A percentile compares a stretch with the other conserved stretches of the same genome.
Conservation (phyloP, 2,113 vertebrate species). For the Pollachius pollachius region DNA sequence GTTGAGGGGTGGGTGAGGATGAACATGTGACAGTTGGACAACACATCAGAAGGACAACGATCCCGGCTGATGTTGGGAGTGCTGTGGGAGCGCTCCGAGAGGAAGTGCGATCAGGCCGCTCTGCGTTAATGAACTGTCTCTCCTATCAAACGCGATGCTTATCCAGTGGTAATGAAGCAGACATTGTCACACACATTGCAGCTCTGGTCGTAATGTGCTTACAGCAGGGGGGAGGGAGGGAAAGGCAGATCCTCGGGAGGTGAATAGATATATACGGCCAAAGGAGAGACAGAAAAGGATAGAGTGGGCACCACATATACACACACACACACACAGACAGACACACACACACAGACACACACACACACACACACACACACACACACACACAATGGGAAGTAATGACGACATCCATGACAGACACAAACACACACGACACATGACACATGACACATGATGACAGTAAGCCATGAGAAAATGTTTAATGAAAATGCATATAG, state of each 20-base stretch:
- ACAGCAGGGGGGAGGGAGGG: slow-evolving; percentile 23
- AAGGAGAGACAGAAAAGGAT: slow-evolving; percentile 43
- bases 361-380: slow-evolving; percentile 19
- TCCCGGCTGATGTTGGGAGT: too few relatives aligned
- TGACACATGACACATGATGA: slow-evolving; percentile 11
- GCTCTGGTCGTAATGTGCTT: slow-evolving; percentile 38
- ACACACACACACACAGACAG: slow-evolving; percentile 33
- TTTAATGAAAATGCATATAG: slow-evolving; percentile 28
- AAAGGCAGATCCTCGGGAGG: slow-evolving; percentile 29
- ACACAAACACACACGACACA: slow-evolving; percentile 27
- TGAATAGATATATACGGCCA: slow-evolving; percentile 53
- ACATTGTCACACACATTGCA: slow-evolving; percentile 32
- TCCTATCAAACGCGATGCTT: slow-evolving; percentile 61
- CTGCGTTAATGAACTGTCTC: slow-evolving; percentile 59
- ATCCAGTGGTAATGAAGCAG: slow-evolving; percentile 60
- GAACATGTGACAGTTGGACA: too few relatives aligned
- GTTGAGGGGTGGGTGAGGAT: too few relatives aligned
- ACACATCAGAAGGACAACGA: too few relatives aligned
- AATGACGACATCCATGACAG: slow-evolving; percentile 17
- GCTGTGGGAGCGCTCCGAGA: too few relatives aligned
- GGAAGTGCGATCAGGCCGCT: too few relatives aligned
- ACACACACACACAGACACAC: slow-evolving; percentile 34
- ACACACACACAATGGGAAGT: slow-evolving; percentile 27
- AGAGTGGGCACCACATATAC: slow-evolving; percentile 29
- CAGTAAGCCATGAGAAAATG: slow-evolving; percentile 1